Evolutionary conservation across 1,140 invertebrate genomes (phyloP), one percentile per base, ranked within the genome.

Genomic region (Heliothis virescens): DNA sequence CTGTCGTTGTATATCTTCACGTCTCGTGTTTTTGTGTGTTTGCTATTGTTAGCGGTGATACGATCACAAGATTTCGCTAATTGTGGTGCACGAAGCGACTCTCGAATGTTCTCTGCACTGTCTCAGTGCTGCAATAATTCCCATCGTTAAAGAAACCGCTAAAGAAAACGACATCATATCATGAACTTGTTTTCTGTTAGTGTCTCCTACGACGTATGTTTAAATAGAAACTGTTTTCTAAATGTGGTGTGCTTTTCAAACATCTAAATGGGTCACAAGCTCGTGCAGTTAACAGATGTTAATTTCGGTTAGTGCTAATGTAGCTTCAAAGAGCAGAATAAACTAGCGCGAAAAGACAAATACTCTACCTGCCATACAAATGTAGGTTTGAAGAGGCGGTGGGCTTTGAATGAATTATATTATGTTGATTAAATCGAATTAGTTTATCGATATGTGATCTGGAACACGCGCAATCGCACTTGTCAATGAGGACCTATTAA

Each of bases 61-160:
- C 79, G 29, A 73, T 82, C 79, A 73, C 80, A 85, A 85, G 83
- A 83, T 87, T 87, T 87, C 84, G 83, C 86, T 83, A 82, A 84
- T 87, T 84, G 82, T 84, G 73, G 62, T 62, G 63, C 48, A 77
- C 78, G 53, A 71, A 41, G 62, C 63, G 48, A 57, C 80, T 79
- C 76, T 79, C 76, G 62, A 77, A 79, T 74, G 78, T 67, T 79
- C 79, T 78, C 77, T 48, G 50, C 55, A 59, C 62, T 81, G 79
- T 82, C 60, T 82, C 81, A 78, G 76, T 82, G 69, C 72, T 78
- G 62, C 59, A 79, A 82, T 79, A 79, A 82, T 87, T 82, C 85
- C 86, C 86, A 87, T 81, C 78, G 80, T 82, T 82, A 82, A 57
- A 72, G 69, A 72, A 72, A 72, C 47, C 50, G 26, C 29, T 21